A percentile compares a stretch with the other conserved stretches of the same genome.
These are phyloP conservation scores for Raja brachyura DNA, from an alignment of 2,113 vertebrate species.

Conservation along the genomic window DNA sequence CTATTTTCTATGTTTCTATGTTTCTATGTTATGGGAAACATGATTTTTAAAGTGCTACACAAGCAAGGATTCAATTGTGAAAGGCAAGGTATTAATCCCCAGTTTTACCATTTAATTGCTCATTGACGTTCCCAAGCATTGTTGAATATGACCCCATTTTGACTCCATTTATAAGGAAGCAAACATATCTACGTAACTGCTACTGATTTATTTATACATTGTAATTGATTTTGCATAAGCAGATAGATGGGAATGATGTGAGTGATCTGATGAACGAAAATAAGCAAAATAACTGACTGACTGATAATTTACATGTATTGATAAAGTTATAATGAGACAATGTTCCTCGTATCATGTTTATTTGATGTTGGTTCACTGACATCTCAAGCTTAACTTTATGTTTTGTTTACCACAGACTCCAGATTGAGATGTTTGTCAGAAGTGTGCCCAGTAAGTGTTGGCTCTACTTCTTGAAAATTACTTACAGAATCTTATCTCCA, in stretches of 20 bases:
- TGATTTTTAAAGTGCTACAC: not conserved
- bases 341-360: not conserved
- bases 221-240: not conserved
- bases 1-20: too few relatives aligned
- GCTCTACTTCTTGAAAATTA: not conserved
- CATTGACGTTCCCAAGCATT: not conserved
- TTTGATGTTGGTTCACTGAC: not conserved
- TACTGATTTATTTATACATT: not conserved
- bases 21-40: too few relatives aligned
- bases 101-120: not conserved
- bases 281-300: not conserved
- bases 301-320: not conserved
- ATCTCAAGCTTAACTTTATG: not conserved
- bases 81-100: not conserved
- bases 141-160: not conserved
- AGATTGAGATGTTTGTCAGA: not conserved
- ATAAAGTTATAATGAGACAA: not conserved
- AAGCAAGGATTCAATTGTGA: not conserved
- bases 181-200: not conserved
- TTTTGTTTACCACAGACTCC: not conserved
- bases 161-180: not conserved
- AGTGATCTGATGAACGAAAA: constrained; percentile 1
- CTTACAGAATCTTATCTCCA: constrained; percentile 5
- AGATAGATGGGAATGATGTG: not conserved
- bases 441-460: not conserved